These are phyloP conservation scores for Epinephelus moara DNA, from an alignment of 2,113 vertebrate species.

Conservation along the genomic window DNA sequence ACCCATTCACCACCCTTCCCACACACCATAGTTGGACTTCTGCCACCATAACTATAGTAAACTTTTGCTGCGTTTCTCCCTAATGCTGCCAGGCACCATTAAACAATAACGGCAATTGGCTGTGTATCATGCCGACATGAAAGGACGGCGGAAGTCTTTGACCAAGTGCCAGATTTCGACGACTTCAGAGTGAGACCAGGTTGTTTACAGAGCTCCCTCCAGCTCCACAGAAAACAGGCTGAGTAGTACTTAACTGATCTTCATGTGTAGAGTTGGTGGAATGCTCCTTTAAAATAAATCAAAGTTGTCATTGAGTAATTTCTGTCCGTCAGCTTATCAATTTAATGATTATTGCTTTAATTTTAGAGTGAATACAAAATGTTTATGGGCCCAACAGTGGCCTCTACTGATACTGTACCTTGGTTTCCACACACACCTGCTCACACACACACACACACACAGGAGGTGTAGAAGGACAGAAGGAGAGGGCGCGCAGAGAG, in stretches of 20 bases:
- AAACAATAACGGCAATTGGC: too few species aligned
- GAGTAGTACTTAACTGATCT: neutral
- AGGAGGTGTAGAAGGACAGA: slow-evolving; percentile 31
- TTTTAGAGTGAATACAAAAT: neutral
- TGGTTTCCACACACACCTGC: neutral
- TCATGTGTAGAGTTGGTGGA: neutral
- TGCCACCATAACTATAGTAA: too few species aligned
- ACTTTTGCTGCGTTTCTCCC: too few species aligned
- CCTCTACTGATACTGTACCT: slow-evolving; percentile 1
- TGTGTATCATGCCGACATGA: too few species aligned
- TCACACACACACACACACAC: slow-evolving; percentile 10
- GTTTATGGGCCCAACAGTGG: neutral
- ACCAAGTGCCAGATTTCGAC: too few species aligned
- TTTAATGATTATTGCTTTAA: neutral
- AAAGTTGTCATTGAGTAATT: neutral
- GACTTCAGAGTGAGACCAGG: too few species aligned
- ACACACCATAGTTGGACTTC: too few species aligned
- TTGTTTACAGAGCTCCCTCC: neutral
- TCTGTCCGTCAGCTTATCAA: slow-evolving; percentile 3
- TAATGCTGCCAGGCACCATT: too few species aligned
- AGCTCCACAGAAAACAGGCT: neutral
- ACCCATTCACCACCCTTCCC: too few species aligned
- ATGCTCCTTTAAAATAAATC: neutral
- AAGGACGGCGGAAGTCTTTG: too few species aligned
- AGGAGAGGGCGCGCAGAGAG: slow-evolving; percentile 6